phyloP scores from a whole-genome alignment of 2,797 vertebrate genomes.

The Anabacerthia variegaticeps region DNA sequence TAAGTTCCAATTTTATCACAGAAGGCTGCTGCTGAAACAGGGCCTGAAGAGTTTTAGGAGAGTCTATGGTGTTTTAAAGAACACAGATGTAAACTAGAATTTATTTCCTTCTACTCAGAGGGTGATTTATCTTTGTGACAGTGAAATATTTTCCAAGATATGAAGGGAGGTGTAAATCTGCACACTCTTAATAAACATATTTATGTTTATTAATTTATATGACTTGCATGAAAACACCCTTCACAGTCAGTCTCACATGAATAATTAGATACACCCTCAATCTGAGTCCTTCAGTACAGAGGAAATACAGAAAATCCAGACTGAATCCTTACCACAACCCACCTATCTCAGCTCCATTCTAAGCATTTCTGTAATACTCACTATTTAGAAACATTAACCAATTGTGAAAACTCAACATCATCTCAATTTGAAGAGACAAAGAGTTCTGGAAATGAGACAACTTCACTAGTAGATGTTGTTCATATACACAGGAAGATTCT shows the following conservation, averaged over 20 bases:
- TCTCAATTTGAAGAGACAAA: neutral
- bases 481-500: neutral
- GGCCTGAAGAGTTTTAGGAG: neutral
- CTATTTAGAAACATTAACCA: neutral
- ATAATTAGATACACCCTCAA: conserved; percentile 63
- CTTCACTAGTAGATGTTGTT: neutral
- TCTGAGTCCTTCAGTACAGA: neutral
- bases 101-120: conserved; percentile 3
- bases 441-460: neutral
- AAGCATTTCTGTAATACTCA: conserved; percentile 53
- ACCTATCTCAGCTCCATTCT: conserved; percentile 40
- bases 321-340: conserved; percentile 42
- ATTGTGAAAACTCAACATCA: neutral
- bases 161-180: conserved; percentile 50
- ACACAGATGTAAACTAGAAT: conserved; percentile 3
- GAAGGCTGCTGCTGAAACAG: neutral
- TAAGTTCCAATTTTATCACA: neutral
- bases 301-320: conserved; percentile 64
- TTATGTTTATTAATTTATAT: conserved; percentile 50
- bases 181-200: conserved; percentile 20
- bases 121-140: neutral
- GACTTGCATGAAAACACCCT: conserved; percentile 68
- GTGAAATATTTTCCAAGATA: conserved; percentile 20
- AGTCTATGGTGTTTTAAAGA: neutral
- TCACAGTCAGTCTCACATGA: conserved; percentile 57